These are phyloP conservation scores for Melanchra persicariae DNA, from an alignment of 2,888 invertebrate genomes.

Conservation along the genomic window DNA sequence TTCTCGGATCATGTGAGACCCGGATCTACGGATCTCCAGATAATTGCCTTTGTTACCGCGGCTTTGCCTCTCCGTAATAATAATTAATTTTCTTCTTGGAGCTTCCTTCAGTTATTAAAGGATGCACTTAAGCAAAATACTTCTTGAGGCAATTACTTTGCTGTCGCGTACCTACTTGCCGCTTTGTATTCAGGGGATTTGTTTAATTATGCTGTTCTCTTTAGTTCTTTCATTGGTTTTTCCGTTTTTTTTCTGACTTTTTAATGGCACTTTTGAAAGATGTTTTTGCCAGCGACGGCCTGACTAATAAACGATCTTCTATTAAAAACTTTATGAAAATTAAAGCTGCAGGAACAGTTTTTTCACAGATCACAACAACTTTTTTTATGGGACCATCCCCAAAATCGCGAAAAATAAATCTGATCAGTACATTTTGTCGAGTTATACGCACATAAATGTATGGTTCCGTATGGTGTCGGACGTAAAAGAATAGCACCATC, in stretches of 20 bases:
- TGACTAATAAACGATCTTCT: neutral
- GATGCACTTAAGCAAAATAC: constrained; percentile 57
- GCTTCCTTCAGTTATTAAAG: constrained; percentile 54
- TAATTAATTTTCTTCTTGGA: constrained; percentile 61
- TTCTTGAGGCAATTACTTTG: constrained; percentile 47
- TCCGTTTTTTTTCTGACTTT: constrained; percentile 24
- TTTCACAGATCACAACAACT: neutral
- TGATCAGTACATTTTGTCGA: too few species aligned
- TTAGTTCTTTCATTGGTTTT: neutral
- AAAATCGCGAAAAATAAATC: too few species aligned
- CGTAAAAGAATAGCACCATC: too few species aligned
- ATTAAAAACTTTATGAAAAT: neutral
- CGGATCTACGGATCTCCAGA: constrained; percentile 42
- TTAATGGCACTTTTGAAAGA: neutral
- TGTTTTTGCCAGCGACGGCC: neutral
- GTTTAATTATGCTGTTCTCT: constrained; percentile 15
- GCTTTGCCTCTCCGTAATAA: constrained; percentile 44
- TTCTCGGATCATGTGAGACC: constrained; percentile 58
- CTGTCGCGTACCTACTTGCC: constrained; percentile 20
- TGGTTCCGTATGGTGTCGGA: too few species aligned
- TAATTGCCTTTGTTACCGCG: constrained; percentile 65
- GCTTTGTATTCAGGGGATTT: constrained; percentile 14
- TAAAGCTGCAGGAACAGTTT: neutral
- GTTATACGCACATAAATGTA: too few species aligned
- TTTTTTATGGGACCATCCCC: too few species aligned